These are phyloP conservation scores for Eristalis intricaria DNA, from an alignment of 2,888 invertebrate species.

Conservation along the genomic window DNA sequence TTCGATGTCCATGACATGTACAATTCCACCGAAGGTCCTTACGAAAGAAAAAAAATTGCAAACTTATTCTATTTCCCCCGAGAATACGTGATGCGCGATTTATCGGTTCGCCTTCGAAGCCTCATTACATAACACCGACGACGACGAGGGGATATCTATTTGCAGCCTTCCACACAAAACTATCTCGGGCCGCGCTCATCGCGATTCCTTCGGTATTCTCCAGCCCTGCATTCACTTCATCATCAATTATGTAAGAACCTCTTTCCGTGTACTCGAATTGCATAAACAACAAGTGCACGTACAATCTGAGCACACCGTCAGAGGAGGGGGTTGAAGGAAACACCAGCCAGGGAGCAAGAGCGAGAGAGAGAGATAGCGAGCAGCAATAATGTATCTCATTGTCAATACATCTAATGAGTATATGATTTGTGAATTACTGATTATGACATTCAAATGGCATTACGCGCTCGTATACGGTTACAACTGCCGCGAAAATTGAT, in stretches of 20 bases:
- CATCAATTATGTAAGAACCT: constrained; percentile 61
- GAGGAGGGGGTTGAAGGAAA: background rate
- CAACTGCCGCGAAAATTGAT: constrained; percentile 68
- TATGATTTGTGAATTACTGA: constrained; percentile 66
- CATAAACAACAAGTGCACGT: constrained; percentile 44
- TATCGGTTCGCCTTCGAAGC: background rate
- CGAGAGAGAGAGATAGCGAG: background rate
- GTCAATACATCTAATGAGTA: constrained; percentile 53
- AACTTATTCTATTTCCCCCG: background rate
- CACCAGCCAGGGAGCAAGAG: background rate
- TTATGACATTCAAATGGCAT: constrained; percentile 68
- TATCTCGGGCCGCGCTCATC: background rate
- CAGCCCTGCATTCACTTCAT: background rate
- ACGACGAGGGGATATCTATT: background rate
- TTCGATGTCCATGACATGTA: background rate
- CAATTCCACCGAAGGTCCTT: background rate
- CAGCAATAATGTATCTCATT: constrained; percentile 27
- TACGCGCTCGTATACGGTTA: constrained; percentile 61
- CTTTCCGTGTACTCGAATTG: constrained; percentile 58
- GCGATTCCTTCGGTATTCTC: background rate
- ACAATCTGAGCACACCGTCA: background rate
- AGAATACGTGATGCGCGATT: background rate
- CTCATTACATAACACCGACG: background rate
- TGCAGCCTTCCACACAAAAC: background rate
- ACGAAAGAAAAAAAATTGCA: background rate